Percentiles rank a stretch among this genome's conserved stretches.
These are phyloP conservation scores for Drosophila parthenogenetica DNA, from an alignment of 2,888 invertebrate genomes.

Conservation along the genomic window DNA sequence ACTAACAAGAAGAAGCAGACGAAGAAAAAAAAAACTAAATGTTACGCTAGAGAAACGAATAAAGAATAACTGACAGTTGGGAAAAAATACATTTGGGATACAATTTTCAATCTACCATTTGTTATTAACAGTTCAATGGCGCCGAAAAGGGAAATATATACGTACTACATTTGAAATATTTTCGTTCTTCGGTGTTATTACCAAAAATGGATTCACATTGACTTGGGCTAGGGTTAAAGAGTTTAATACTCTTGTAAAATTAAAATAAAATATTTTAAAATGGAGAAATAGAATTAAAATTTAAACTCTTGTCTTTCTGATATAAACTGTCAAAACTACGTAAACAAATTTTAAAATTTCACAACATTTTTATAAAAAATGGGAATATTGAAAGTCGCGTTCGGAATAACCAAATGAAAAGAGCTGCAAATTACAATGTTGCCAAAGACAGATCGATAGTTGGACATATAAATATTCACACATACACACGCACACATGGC, in stretches of 20 bases:
- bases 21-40: not conserved
- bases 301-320: too few species aligned
- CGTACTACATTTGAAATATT: constrained; percentile 5
- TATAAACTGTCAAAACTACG: not conserved
- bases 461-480: constrained; percentile 21
- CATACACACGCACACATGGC: not conserved
- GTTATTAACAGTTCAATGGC: constrained; percentile 58
- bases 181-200: not conserved
- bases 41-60: constrained; percentile 4
- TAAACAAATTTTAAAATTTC: not conserved
- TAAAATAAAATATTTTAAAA: too few species aligned
- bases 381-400: constrained; percentile 18
- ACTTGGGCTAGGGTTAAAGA: not conserved
- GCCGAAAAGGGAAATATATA: constrained; percentile 13
- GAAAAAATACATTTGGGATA: constrained; percentile 32
- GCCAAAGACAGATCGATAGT: constrained; percentile 57
- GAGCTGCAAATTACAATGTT: constrained; percentile 56
- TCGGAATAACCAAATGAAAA: constrained; percentile 42
- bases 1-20: constrained; percentile 15
- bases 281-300: too few species aligned
- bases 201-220: not conserved
- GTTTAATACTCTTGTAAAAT: not conserved
- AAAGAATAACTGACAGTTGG: constrained; percentile 25
- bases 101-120: constrained; percentile 56
- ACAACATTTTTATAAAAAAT: not conserved